Conservation (phyloP, 2,797 vertebrate species). For the Peromyscus melanophrys region DNA sequence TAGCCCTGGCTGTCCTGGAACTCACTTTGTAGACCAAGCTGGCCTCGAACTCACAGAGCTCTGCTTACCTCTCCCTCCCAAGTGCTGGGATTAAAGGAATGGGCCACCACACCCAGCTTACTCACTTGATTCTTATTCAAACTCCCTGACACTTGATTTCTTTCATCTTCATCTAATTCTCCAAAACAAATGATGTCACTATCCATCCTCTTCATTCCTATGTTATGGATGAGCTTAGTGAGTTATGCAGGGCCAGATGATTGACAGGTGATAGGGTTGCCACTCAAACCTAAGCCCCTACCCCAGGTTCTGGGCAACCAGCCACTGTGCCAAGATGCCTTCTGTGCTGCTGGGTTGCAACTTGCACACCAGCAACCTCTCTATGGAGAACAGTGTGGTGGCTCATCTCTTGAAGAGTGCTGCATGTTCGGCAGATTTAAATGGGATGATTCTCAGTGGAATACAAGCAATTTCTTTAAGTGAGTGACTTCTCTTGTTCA, state of each 20-base stretch:
- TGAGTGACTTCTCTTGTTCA: background rate
- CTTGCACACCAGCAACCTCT: background rate
- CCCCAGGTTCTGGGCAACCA: background rate
- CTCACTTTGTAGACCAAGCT: background rate
- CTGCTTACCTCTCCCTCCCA: background rate
- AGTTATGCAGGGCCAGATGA: background rate
- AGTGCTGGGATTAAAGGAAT: too few species aligned
- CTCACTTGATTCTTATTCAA: background rate
- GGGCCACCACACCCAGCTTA: too few species aligned
- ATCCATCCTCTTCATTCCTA: background rate
- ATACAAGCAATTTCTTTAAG: background rate
- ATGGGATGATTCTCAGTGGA: background rate
- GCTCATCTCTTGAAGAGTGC: background rate
- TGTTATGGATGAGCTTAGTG: constrained; percentile 24
- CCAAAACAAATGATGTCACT: background rate
- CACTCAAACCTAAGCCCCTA: background rate
- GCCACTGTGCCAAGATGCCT: background rate
- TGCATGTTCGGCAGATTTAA: background rate
- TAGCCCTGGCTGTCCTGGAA: background rate
- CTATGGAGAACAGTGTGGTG: background rate
- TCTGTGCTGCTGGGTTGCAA: constrained; percentile 9
- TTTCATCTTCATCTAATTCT: background rate
- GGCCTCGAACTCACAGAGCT: background rate
- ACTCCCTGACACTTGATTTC: background rate
- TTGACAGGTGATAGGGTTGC: background rate